Percentiles rank a stretch among this genome's conserved stretches.
Evolutionary conservation across 2,888 invertebrate species (phyloP).

Genomic region (Melinaea menophilus): DNA sequence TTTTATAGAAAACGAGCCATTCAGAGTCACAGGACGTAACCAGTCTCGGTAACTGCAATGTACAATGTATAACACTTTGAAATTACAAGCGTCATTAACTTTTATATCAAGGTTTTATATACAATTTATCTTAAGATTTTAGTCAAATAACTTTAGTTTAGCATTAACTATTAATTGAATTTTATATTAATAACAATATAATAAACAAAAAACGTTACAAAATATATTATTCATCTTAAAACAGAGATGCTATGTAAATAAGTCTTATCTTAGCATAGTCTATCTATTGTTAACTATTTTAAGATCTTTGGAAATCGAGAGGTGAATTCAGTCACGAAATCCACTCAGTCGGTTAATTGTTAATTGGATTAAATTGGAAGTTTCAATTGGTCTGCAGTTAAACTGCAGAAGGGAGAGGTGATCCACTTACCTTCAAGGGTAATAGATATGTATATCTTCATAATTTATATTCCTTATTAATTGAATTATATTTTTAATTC

Average conservation of each 20-base stretch:
- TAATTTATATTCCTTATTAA: background rate
- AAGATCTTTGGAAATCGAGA: conserved; percentile 23
- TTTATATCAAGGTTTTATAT: no score
- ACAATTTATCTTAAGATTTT: no score
- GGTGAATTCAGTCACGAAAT: conserved; percentile 30
- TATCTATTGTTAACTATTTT: conserved; percentile 10
- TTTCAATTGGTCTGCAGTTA: conserved; percentile 28
- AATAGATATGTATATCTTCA: conserved; percentile 9
- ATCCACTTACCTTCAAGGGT: conserved; percentile 41
- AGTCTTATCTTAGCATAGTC: background rate
- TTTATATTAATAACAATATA: no score
- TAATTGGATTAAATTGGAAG: conserved; percentile 27
- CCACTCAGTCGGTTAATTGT: conserved; percentile 27
- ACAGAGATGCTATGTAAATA: background rate
- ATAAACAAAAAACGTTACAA: no score
- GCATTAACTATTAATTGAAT: no score
- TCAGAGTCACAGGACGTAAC: conserved; percentile 45
- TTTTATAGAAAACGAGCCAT: conserved; percentile 59
- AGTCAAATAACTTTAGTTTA: no score
- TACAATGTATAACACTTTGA: conserved; percentile 49
- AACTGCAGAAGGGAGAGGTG: conserved; percentile 37
- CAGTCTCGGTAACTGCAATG: conserved; percentile 40
- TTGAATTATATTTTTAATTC: no score
- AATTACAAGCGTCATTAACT: conserved; percentile 1
- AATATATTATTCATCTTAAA: background rate